Base-by-base conservation (phyloP, 2,888 invertebrate genomes). In the Melinaea marsaeus region DNA sequence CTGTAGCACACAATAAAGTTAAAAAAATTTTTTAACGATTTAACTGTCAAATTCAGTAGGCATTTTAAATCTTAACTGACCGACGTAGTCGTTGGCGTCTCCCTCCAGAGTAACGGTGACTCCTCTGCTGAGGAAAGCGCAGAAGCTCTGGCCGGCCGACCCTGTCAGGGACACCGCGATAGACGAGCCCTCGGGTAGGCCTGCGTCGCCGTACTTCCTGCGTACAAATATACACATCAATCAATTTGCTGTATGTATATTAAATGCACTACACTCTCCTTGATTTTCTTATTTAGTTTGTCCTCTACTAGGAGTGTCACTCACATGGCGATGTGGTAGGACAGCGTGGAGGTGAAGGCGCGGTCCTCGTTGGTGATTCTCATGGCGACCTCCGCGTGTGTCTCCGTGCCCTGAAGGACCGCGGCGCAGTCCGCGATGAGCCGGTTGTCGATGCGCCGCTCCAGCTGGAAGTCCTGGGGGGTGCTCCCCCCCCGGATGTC, bases 31-130 rank as follows among this genome's bases (percentile, higher is more conserved):
- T 37, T 37, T 37, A 37, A 37, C 37, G 7, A 37, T 7, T 42
- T 11, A 42, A 42, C 9, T 9, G 7, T 6, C 7, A 4, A 37
- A 6, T 37, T 37, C 37, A 37, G 13, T 32, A 9, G 56, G 13
- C 13, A 54, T 54, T 54, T 46, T 45, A 46, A 9, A 46, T 46
- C n/a, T 1, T 46, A 46, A 51, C 92, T 80, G 70, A 89, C 98
- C 99, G 68, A 99, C 99, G 83, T 99, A 99, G 85, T 99, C 99
- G 80, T 99, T 99, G 42, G 99, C 95, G 87, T 99, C 99, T 55
- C 99, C 99, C 84, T 98, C 98, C 22, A 99, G 90, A 0, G 95
- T 96, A 3, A 98, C 95, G 61, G 94, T 94, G 62, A 99, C 93
- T 34, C 99, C 99, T 71, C 94, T 95, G 0, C 96, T 95, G 75